Conservation (phyloP, 2,113 vertebrate species). For the Cavia porcellus region DNA sequence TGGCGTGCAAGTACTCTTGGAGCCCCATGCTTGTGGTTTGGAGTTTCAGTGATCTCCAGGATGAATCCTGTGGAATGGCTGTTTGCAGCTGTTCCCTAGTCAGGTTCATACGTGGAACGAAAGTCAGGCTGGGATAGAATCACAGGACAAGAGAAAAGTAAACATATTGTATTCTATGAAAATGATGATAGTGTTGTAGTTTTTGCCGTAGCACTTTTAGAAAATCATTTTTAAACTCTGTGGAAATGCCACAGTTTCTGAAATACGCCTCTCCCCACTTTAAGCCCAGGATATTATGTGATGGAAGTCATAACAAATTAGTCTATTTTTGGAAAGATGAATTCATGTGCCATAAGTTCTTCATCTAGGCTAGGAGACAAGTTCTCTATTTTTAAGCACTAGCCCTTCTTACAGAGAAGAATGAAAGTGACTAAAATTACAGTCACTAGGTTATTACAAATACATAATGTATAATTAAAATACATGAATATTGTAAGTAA, state of each 20-base stretch:
- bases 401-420: not conserved
- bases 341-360: slow-evolving; percentile 32
- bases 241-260: slow-evolving; percentile 63
- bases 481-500: not conserved
- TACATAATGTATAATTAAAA: not conserved
- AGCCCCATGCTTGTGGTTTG: slow-evolving; percentile 70
- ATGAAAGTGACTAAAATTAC: not conserved
- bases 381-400: not conserved
- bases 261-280: slow-evolving; percentile 28
- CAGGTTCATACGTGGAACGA: slow-evolving; percentile 71
- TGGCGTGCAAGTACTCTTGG: slow-evolving; percentile 51
- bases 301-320: slow-evolving; percentile 71
- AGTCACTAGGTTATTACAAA: not conserved
- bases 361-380: not conserved
- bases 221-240: slow-evolving; percentile 60
- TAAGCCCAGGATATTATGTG: slow-evolving; percentile 26
- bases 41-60: slow-evolving; percentile 66
- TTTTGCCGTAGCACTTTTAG: slow-evolving; percentile 47
- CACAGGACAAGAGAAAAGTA: slow-evolving; percentile 41
- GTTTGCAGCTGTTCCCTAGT: slow-evolving; percentile 65
- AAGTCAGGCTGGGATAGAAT: slow-evolving; percentile 16
- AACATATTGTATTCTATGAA: slow-evolving; percentile 34
- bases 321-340: slow-evolving; percentile 63
- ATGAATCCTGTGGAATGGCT: slow-evolving; percentile 42
- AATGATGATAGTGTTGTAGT: slow-evolving; percentile 28